Percentiles rank a stretch among this genome's conserved stretches.
Evolutionary conservation across 2,113 vertebrate species (phyloP).

Genomic region (Bubo bubo): DNA sequence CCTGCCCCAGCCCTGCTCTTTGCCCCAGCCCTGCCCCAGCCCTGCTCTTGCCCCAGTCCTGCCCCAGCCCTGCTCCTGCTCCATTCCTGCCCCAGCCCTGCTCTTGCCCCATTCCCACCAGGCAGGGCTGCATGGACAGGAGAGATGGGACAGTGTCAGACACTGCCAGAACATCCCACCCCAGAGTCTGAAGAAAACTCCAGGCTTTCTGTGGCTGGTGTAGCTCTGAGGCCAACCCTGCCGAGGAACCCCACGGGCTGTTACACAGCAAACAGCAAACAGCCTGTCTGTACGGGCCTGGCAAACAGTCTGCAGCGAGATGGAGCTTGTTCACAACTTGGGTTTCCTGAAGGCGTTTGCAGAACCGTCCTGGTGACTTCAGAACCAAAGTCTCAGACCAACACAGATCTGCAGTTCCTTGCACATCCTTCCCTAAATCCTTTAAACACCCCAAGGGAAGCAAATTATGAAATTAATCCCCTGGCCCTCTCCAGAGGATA

Average conservation of each 20-base stretch:
- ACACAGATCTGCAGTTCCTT: background rate
- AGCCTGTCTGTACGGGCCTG: background rate
- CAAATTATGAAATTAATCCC: background rate
- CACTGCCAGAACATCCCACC: background rate
- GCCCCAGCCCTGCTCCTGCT: background rate
- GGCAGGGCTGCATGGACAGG: background rate
- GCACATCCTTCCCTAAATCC: background rate
- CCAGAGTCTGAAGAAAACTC: background rate
- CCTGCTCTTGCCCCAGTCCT: too few relatives aligned
- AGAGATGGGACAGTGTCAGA: too few relatives aligned
- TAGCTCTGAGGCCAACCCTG: background rate
- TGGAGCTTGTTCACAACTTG: background rate
- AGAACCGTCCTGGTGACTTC: background rate
- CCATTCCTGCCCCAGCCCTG: background rate
- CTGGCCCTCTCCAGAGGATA: background rate
- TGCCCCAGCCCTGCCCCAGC: too few relatives aligned
- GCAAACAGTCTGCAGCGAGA: accelerated
- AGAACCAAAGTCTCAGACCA: background rate
- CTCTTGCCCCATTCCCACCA: background rate
- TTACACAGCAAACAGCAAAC: accelerated
- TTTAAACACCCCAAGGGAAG: background rate
- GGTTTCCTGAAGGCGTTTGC: background rate
- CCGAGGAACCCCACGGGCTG: background rate
- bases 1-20: too few relatives aligned
- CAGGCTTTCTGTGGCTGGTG: background rate